Conservation (phyloP, 2,888 invertebrate genomes). For the Monoplex corrugatus region DNA sequence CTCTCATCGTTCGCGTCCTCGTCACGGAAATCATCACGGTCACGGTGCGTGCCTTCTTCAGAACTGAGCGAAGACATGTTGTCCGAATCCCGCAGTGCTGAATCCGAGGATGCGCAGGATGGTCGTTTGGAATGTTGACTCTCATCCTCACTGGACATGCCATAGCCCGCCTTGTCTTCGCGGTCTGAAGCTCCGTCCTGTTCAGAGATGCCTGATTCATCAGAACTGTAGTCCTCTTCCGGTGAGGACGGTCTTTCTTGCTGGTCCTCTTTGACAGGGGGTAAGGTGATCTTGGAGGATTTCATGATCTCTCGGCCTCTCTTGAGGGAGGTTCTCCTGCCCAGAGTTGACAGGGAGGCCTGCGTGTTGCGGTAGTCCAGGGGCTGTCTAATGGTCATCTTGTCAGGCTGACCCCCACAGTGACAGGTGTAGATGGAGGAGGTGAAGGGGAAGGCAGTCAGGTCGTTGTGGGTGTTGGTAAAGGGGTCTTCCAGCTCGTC, state of each 20-base stretch:
- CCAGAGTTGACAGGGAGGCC: conserved; percentile 15
- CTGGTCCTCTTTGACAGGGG: conserved; percentile 26
- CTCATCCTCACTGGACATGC: conserved; percentile 56
- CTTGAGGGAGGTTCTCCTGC: conserved; percentile 33
- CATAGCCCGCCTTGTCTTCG: conserved; percentile 46
- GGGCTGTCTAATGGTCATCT: neutral
- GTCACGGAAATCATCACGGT: neutral
- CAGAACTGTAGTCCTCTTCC: conserved; percentile 58
- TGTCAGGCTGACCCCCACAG: conserved; percentile 29
- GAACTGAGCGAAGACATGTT: conserved; percentile 46
- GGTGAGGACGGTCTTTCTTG: conserved; percentile 48
- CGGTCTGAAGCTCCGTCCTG: conserved; percentile 42
- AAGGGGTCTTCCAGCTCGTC: conserved; percentile 51
- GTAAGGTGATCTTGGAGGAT: conserved; percentile 41
- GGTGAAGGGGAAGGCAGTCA: conserved; percentile 10
- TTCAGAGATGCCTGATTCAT: conserved; percentile 61
- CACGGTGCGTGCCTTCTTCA: neutral
- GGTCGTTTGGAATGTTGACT: conserved; percentile 44
- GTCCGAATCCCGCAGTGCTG: conserved; percentile 58
- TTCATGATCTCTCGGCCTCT: conserved; percentile 30
- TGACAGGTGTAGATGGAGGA: conserved; percentile 37
- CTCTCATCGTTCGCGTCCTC: neutral
- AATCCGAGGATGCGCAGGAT: conserved; percentile 58
- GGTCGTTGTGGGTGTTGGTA: neutral
- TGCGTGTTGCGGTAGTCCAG: conserved; percentile 6